Percentiles rank a stretch among this genome's conserved stretches.
Conservation (phyloP, 2,888 invertebrate species). For the Diachrysia chrysitis region DNA sequence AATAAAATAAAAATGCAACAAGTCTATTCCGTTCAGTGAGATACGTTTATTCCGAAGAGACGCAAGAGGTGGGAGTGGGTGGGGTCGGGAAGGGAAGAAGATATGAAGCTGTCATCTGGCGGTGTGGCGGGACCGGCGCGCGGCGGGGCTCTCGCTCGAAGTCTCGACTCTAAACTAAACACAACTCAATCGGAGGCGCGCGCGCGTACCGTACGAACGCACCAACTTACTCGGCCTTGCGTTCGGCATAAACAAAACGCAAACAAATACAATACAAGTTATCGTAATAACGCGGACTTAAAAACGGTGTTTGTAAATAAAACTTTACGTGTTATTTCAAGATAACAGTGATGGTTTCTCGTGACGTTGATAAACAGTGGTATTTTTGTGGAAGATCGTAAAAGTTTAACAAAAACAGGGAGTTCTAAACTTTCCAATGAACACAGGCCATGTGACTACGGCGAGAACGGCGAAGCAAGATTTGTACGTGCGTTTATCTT, state of each 20-base stretch:
- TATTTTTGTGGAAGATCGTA: constrained; percentile 75
- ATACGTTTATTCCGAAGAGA: constrained; percentile 63
- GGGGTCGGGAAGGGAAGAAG: constrained; percentile 73
- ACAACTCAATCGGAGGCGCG: constrained; percentile 71
- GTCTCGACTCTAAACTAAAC: too few relatives aligned
- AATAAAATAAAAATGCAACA: constrained; percentile 82
- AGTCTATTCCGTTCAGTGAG: constrained; percentile 77
- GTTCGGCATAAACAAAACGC: constrained; percentile 62
- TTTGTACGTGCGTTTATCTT: constrained; percentile 81
- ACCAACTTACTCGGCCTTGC: constrained; percentile 39
- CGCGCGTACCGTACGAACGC: constrained; percentile 72
- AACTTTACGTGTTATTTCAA: constrained; percentile 48
- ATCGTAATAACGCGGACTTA: constrained; percentile 54
- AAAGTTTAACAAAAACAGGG: constrained; percentile 79
- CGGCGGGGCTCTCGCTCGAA: constrained; percentile 38
- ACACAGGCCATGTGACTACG: constrained; percentile 85
- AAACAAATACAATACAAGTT: constrained; percentile 57
- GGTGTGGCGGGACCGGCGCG: constrained; percentile 62
- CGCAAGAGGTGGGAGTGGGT: constrained; percentile 64
- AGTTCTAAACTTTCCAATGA: constrained; percentile 80
- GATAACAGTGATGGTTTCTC: constrained; percentile 66
- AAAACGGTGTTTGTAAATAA: constrained; percentile 52
- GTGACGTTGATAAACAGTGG: constrained; percentile 74
- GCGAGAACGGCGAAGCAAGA: constrained; percentile 76
- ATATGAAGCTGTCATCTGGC: constrained; percentile 83